Evolutionary conservation across 2,113 vertebrate species (phyloP), one percentile per base, ranked within the genome.

Genomic region (Chaetorhynchus papuensis): DNA sequence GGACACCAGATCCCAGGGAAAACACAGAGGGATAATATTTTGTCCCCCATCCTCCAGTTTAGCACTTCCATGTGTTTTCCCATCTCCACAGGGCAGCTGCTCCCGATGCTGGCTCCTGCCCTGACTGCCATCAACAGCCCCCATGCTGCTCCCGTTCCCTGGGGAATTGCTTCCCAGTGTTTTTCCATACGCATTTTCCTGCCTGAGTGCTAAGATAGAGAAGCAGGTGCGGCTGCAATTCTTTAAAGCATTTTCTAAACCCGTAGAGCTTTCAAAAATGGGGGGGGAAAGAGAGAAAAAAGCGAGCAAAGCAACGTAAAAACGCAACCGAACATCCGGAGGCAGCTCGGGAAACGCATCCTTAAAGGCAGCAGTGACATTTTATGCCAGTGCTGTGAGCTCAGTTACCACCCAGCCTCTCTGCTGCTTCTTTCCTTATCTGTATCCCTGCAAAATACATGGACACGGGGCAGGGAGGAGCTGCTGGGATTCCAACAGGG

Each of bases 401-500:
- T 95, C 89, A 31, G 74, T 53, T 56, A 27, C 30, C 19, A 28
- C 74, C 65, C 90, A 91, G 63, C 70, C 69, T 52, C 90, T 95
- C n/a, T 86, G 75, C 85, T 82, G 59, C 76, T 83, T 19, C 24
- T 54, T 87, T 64, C 89, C 80, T 76, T 56, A 13, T 66, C 92
- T 65, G 71, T 12, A 56, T 35, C 71, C 82, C 60, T 80, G 71
- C 27, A 82, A 78, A 90, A 66, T 1, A 3, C 70, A 10, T 10
- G 47, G 92, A 21, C 41, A 8, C 0, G 23, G 84, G 74, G 74
- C 83, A 87, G 72, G 50, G 66, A 76, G n/a, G 60, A 21, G 47
- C 80, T 68, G 83, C 92, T 57, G 89, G 94, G 81, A 68, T 92
- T 83, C 97, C 95, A 95, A 17, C 39, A 24, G 64, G 80, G 91